Conservation (phyloP, 1,140 invertebrate genomes). For the Camponotus pennsylvanicus region DNA sequence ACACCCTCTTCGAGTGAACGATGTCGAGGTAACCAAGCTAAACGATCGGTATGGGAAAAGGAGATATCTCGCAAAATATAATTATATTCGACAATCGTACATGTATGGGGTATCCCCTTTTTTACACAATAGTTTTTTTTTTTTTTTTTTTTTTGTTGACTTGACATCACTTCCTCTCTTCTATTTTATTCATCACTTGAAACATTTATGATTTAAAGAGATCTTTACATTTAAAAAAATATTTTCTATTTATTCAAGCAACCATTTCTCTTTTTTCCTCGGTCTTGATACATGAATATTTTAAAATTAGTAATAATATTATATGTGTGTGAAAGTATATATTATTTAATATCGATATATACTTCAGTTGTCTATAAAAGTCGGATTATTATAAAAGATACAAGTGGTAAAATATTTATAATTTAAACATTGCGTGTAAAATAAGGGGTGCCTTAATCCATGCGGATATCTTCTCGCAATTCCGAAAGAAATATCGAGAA, state of each 20-base stretch:
- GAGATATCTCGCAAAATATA: constrained; percentile 10
- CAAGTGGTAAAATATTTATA: neutral
- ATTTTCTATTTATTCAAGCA: neutral
- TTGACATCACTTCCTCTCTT: neutral
- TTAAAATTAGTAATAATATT: constrained; percentile 9
- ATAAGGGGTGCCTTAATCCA: neutral
- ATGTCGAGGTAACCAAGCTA: constrained; percentile 22
- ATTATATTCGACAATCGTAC: neutral
- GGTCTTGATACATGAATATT: neutral
- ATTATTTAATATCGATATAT: too few species aligned
- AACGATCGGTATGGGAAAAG: neutral
- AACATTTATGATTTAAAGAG: neutral
- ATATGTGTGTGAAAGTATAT: neutral
- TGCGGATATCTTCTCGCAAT: constrained; percentile 22
- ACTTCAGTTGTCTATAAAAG: constrained; percentile 1
- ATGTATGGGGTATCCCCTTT: neutral
- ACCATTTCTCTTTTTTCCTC: neutral
- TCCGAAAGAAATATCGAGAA: constrained; percentile 51
- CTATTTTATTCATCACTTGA: neutral
- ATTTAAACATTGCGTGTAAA: neutral
- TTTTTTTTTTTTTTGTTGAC: neutral
- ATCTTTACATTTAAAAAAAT: neutral
- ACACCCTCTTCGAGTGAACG: neutral
- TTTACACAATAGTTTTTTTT: constrained; percentile 30
- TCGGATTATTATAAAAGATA: neutral